Evolutionary conservation across 2,797 vertebrate species (phyloP).

Genomic region (Sciurus vulgaris): DNA sequence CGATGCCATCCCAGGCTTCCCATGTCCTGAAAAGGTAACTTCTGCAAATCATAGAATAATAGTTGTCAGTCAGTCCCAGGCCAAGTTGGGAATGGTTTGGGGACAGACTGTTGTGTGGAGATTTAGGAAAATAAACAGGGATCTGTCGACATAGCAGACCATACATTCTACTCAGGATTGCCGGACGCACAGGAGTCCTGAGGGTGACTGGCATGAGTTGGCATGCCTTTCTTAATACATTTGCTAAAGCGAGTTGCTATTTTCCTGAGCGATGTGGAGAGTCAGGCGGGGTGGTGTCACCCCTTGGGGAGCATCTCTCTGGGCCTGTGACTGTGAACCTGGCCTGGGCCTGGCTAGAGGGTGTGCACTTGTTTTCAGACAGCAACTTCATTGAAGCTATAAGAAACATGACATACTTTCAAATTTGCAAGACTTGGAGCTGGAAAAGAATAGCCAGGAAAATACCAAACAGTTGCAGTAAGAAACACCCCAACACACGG

Average conservation of each 20-base stretch:
- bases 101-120: not conserved
- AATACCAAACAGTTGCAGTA: not conserved
- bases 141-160: not conserved
- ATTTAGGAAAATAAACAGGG: not conserved
- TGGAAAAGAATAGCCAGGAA: slow-evolving; percentile 20
- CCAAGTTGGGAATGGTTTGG: not conserved
- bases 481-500: not conserved
- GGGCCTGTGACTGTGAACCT: not conserved
- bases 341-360: not conserved
- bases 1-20: not conserved
- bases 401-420: not conserved
- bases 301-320: no score
- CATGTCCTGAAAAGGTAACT: not conserved
- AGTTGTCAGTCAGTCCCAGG: not conserved
- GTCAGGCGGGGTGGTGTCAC: not conserved
- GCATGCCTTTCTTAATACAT: not conserved
- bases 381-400: slow-evolving; percentile 1
- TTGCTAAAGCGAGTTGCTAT: not conserved
- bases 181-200: not conserved
- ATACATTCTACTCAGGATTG: not conserved
- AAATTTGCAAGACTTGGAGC: not conserved
- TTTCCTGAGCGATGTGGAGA: not conserved
- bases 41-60: not conserved
- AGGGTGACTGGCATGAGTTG: not conserved
- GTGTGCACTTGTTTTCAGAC: not conserved